A percentile compares a stretch with the other conserved stretches of the same genome.
Evolutionary conservation across 2,113 vertebrate genomes (phyloP).

Genomic region (Muscicapa adusta): DNA sequence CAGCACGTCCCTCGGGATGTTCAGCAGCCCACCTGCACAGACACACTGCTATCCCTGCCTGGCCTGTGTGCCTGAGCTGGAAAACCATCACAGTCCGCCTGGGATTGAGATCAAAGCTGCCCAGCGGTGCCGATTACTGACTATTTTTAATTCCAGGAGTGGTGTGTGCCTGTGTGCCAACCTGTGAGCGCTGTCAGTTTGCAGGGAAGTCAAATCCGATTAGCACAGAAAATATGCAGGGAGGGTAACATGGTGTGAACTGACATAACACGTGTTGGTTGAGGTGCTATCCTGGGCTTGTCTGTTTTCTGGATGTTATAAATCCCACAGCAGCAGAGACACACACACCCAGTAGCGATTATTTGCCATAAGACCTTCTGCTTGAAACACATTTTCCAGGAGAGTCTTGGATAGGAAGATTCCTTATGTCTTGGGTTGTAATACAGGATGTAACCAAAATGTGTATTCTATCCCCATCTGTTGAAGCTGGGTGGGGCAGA

Average conservation of each 20-base stretch:
- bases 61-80: neutral
- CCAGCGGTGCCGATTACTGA: neutral
- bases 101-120: neutral
- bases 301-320: neutral
- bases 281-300: neutral
- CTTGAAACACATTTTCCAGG: neutral
- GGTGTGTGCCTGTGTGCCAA: neutral
- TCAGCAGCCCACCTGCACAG: neutral
- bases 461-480: too few species aligned
- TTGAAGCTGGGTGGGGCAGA: too few species aligned
- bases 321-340: neutral
- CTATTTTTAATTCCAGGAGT: constrained; percentile 30
- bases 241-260: constrained; percentile 14
- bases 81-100: rapidly evolving
- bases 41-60: rapidly evolving
- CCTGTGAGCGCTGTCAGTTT: neutral
- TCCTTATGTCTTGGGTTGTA: too few species aligned
- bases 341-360: neutral
- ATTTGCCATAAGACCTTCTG: neutral
- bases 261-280: neutral
- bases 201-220: constrained; percentile 24
- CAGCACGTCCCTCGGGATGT: rapidly evolving
- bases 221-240: neutral
- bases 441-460: too few species aligned
- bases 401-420: neutral